Base-by-base conservation (phyloP, 2,888 invertebrate species). In the Oxycera nigricornis region DNA sequence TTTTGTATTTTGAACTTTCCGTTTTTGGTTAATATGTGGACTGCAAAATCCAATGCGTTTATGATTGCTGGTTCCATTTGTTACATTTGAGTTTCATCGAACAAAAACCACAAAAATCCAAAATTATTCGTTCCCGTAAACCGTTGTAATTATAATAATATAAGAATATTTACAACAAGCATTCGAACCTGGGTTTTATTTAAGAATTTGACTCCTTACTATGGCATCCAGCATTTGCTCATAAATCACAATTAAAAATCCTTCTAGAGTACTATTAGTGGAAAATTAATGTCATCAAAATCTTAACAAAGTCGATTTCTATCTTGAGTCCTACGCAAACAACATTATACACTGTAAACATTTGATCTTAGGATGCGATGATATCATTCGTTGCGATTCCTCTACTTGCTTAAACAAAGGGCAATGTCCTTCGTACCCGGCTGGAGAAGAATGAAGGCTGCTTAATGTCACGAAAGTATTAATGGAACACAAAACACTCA, bases 401-500 rank as follows among this genome's bases (percentile, higher is more conserved):
- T n/a, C 39, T 9, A 14, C 39, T 65, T 22, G 22, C 22, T 35
- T 20, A 35, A 35, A 35, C 39, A 39, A 39, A 55, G 39, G 28
- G 28, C 26, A n/a, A 26, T 30, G 6, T 7, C 24, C 39, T 41
- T 65, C 41, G 14, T 24, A 62, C 31, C 39, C 26, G 39, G n/a
- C 62, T 20, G 20, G n/a, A 31, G 22, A 11, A 30, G 35, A 20
- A 31, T 22, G 70, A 24, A 70, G 52, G 70, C 26, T 70, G 70
- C 35, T 70, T 70, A 70, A 31, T 70, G 70, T 70, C 70, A 70
- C 14, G 31, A 20, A 70, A 70, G 52, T 55, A 31, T 52, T 70
- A 52, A 35, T 31, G 55, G 52, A 70, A 70, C 52, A 70, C 70
- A 70, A 70, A 70, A 55, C 70, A 70, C 70, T 70, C 70, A 70